Base-by-base conservation (phyloP, 2,888 invertebrate species). In the Tetranychus truncatus region DNA sequence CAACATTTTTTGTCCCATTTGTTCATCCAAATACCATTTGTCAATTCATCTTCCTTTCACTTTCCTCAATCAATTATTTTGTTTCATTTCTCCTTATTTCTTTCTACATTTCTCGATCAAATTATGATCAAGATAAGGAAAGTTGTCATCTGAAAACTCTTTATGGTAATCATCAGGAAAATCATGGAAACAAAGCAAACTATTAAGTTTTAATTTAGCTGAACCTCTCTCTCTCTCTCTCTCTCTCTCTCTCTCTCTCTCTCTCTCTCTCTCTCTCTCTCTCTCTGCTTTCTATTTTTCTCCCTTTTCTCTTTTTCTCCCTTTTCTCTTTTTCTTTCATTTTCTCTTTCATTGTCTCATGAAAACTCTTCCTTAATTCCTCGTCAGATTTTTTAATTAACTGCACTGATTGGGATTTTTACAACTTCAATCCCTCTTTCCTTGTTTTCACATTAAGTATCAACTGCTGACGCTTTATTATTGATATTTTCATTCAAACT, bases 191-290 rank as follows among this genome's bases (percentile, higher is more conserved):
- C 55, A 55, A 15, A 15, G 15, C 55, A 55, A 55, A 55, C 55
- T 15, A 55, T 15, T 55, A 55, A 55, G 55, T 55, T 55, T 15
- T 55, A 15, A 55, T 9, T 15, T 15, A 15, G 11, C 15, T 15
- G 15, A 55, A 55, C 55, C 55, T 55, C 15, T 55, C 15, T 46
- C 8, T 46, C 8, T 69, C 20, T 20, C 9, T 67, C 67, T 67
- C 69, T 69, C 69, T 69, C 69, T 69, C 69, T 69, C 1, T 34
- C 69, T 69, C 69, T 69, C 69, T 69, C 69, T 69, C 1, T 34
- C 55, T 55, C 15, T 55, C 15, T 46, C 8, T 46, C 8, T 69
- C 20, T 20, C 9, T 67, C 67, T 67, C 69, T 69, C 69, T 69
- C 69, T 69, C 69, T 69, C 1, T 34, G 34, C 34, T 20, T 21